Percentiles rank a stretch among this genome's conserved stretches.
Conservation (phyloP, 2,797 vertebrate genomes). For the Loriculus beryllinus region DNA sequence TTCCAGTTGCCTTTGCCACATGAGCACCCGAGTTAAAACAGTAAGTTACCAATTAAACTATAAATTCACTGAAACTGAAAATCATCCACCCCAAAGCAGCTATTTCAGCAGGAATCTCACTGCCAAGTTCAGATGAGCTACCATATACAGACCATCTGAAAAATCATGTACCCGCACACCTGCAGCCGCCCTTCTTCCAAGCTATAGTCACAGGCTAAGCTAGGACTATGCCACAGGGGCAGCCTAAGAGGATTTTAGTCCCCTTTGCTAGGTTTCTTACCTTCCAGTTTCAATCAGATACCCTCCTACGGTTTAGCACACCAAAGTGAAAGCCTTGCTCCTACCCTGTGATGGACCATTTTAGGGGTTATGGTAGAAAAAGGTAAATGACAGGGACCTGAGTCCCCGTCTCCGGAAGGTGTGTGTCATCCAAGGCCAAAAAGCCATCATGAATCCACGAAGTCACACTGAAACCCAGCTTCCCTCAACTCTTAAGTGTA, state of each 20-base stretch:
- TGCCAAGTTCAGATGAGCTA: not conserved
- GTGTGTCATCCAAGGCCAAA: not conserved
- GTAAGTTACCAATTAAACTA: slow-evolving; percentile 32
- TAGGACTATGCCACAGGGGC: not conserved
- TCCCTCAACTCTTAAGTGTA: not conserved
- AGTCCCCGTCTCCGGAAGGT: not conserved
- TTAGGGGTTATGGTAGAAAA: not conserved
- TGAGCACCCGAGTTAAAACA: not conserved
- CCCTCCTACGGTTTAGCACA: not conserved
- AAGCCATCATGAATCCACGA: not conserved
- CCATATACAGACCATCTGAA: not conserved
- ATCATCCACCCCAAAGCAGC: not conserved
- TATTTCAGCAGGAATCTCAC: not conserved
- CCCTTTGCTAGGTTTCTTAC: not conserved
- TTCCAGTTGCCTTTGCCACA: slow-evolving; percentile 20
- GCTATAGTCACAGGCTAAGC: not conserved
- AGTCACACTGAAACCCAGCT: not conserved
- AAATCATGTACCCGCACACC: not conserved
- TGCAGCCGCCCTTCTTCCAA: not conserved
- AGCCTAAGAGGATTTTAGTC: not conserved
- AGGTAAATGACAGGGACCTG: not conserved
- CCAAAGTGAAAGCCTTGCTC: not conserved
- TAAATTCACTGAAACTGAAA: slow-evolving; percentile 26
- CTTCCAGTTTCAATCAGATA: not conserved
- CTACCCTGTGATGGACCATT: not conserved